Evolutionary conservation across 2,113 vertebrate species (phyloP).

Genomic region (Notiomystis cincta): DNA sequence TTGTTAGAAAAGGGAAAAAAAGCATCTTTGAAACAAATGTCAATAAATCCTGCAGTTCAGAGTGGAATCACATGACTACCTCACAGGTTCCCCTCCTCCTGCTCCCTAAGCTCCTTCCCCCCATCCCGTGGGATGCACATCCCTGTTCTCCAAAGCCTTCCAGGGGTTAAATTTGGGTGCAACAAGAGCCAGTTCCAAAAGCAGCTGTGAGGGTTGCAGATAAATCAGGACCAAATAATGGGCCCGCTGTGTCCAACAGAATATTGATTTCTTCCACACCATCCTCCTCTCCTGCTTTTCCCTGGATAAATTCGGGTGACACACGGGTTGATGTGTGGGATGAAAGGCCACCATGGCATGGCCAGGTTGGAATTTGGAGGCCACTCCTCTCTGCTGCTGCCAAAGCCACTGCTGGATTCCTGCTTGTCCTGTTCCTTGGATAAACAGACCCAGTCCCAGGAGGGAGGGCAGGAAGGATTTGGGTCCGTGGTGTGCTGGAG

Average conservation of each 20-base stretch:
- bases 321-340: fast-evolving
- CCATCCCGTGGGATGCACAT: not conserved
- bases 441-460: not conserved
- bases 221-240: not conserved
- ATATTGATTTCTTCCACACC: not conserved
- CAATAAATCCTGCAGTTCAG: not conserved
- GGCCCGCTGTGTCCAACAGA: not conserved
- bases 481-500: fast-evolving
- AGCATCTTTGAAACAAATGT: not conserved
- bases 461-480: not conserved
- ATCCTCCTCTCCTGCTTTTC: not conserved
- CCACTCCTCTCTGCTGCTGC: not conserved
- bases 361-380: not conserved
- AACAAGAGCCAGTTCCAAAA: not conserved
- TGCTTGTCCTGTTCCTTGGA: not conserved
- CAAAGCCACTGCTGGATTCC: not conserved
- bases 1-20: not conserved
- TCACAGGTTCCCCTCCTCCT: not conserved
- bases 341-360: not conserved
- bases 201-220: not conserved
- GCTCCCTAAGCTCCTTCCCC: not conserved
- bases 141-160: not conserved
- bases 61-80: conserved; percentile 6
- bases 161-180: not conserved
- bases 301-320: not conserved